A percentile compares a stretch with the other conserved stretches of the same genome.
Conservation (phyloP, 2,113 vertebrate species). For the Dipodomys stephensi region DNA sequence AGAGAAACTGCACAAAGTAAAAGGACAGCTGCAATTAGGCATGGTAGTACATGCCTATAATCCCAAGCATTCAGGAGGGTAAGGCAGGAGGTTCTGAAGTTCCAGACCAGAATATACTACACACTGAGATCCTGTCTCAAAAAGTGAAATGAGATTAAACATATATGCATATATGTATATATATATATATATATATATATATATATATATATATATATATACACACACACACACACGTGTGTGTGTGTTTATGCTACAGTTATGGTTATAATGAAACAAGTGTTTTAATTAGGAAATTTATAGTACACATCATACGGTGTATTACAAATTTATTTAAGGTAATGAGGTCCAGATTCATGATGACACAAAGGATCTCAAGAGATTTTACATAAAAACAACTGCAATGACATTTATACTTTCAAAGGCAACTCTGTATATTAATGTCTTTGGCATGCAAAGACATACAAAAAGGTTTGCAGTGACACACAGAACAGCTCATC, state of each 20-base stretch:
- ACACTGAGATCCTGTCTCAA: not conserved
- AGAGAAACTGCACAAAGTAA: not conserved
- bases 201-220: too few relatives aligned
- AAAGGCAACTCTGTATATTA: conserved; percentile 14
- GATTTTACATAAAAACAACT: not conserved
- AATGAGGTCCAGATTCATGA: not conserved
- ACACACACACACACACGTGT: too few relatives aligned
- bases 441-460: not conserved
- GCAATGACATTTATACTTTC: conserved; percentile 33
- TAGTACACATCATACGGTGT: not conserved
- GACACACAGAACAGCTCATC: not conserved
- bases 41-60: not conserved
- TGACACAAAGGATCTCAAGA: not conserved
- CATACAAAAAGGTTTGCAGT: not conserved
- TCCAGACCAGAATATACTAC: not conserved
- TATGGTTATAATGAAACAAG: not conserved
- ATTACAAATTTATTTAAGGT: conserved; percentile 41
- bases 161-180: too few relatives aligned
- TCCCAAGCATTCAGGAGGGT: not conserved
- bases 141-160: too few relatives aligned
- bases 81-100: not conserved
- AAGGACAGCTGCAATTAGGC: not conserved
- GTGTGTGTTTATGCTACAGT: not conserved
- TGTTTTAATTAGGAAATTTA: not conserved
- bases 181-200: too few relatives aligned